Base-by-base conservation (phyloP, 64 coral and sea anemone species). In the Orbicella faveolata region DNA sequence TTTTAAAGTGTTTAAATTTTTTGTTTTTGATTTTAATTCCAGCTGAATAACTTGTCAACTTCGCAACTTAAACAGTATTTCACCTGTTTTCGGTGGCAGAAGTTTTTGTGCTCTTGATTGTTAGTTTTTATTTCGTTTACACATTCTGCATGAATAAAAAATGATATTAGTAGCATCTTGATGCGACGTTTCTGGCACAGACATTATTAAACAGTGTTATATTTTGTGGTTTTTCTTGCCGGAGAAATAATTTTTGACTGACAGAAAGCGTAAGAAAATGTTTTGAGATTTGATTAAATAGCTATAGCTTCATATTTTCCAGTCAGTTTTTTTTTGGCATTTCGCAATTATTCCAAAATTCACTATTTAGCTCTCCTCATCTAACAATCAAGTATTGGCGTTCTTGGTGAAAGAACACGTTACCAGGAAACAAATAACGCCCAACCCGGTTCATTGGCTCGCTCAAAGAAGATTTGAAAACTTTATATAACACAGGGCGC, bases 61-160 rank as follows among this genome's bases (percentile, higher is more conserved):
- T 36, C 63, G 20, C 35, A 83, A 41, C 15, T 83, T 44, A 83
- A 83, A 83, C 61, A 83, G 61, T 37, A 21, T 36, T 8, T 11
- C 81, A 83, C 36, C 81, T 83, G 81, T 63, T 63, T 48, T n/a
- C 21, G n/a, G 67, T 25, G 67, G 67, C 25, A 25, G 67, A n/a
- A 70, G 67, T 70, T 12, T 70, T 26, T 70, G 10, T 4, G 10
- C 4, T 11, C n/a, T 70, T 70, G 3, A 70, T n/a, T 70, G 9
- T 70, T 68, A 0, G 23, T 68, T 21, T 68, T 7, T 8, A 23
- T 70, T 70, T 33, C 11, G 44, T 70, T n/a, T 70, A 70, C n/a
- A 26, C n/a, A 26, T 2, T 11, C 21, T n/a, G 67, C 10, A n/a
- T 70, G 55, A 33, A 11, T 8, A 70, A 70, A 33, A 70, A 70